phyloP scores from a whole-genome alignment of 2,888 invertebrate genomes.

The Trissoscelio sp. region DNA sequence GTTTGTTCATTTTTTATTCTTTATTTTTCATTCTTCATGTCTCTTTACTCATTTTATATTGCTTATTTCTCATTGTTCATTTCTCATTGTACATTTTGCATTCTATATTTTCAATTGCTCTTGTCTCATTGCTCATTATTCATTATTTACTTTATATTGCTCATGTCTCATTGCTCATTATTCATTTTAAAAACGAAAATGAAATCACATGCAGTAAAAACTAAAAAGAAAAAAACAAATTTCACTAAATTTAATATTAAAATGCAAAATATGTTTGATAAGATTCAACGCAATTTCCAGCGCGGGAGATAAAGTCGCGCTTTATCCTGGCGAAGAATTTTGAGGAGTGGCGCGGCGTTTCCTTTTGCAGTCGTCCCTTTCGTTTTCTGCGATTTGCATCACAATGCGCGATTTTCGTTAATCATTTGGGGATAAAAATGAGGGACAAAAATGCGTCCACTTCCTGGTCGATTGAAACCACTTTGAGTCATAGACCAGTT shows the following conservation, averaged over 20 bases:
- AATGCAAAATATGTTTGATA: background rate
- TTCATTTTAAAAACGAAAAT: too few relatives aligned
- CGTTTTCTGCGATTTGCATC: conserved; percentile 39
- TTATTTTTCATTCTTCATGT: too few relatives aligned
- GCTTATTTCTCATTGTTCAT: too few relatives aligned
- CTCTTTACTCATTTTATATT: too few relatives aligned
- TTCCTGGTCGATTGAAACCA: conserved; percentile 43
- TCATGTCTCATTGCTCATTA: too few relatives aligned
- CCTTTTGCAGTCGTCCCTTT: conserved; percentile 51
- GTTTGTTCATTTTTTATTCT: too few relatives aligned
- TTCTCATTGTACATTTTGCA: too few relatives aligned
- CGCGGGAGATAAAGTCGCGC: conserved; percentile 22
- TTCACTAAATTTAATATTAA: conserved; percentile 11
- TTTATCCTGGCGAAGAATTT: conserved; percentile 47
- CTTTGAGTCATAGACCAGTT: conserved; percentile 62
- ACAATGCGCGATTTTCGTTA: conserved; percentile 62
- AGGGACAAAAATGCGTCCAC: conserved; percentile 25
- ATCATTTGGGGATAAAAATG: conserved; percentile 37
- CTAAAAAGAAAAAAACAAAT: too few relatives aligned
- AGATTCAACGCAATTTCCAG: conserved; percentile 4
- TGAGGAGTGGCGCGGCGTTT: conserved; percentile 42
- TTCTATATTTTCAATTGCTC: too few relatives aligned
- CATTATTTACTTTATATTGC: too few relatives aligned
- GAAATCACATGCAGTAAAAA: too few relatives aligned
- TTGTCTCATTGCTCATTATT: too few relatives aligned